Evolutionary conservation across 2,797 vertebrate species (phyloP).

Genomic region (Periophthalmus magnuspinnatus): DNA sequence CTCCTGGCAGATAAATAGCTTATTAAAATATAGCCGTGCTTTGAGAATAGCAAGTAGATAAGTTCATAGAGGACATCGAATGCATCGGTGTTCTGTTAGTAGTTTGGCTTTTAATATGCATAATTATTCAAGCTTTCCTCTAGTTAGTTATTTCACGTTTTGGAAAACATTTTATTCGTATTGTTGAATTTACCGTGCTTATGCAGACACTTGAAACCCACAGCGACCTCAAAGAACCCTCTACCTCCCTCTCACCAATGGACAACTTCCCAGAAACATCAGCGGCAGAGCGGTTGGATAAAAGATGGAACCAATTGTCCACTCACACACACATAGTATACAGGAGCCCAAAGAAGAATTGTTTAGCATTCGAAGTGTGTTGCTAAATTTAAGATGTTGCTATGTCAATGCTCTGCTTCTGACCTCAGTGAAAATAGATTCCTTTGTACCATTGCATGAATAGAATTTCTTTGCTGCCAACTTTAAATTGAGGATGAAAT

Average conservation of each 20-base stretch:
- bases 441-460: constrained; percentile 37
- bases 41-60: not conserved
- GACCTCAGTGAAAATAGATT: constrained; percentile 34
- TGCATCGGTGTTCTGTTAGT: not conserved
- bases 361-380: constrained; percentile 1
- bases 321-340: not conserved
- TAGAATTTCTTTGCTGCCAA: constrained; percentile 17
- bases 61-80: not conserved
- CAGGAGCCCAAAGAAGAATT: constrained; percentile 6
- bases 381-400: constrained; percentile 38
- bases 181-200: constrained; percentile 13
- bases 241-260: constrained; percentile 6
- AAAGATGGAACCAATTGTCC: constrained; percentile 16
- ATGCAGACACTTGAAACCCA: constrained; percentile 21
- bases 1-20: not conserved
- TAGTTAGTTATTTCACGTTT: not conserved
- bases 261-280: constrained; percentile 27
- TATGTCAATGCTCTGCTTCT: constrained; percentile 17
- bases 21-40: not conserved
- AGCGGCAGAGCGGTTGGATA: constrained; percentile 3
- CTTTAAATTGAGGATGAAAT: constrained; percentile 20
- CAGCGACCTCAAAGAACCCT: constrained; percentile 23
- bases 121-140: not conserved
- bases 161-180: not conserved
- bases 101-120: not conserved